Evolutionary conservation across 2,113 vertebrate genomes (phyloP), one percentile per base, ranked within the genome.

Genomic region (Cyanistes caeruleus): DNA sequence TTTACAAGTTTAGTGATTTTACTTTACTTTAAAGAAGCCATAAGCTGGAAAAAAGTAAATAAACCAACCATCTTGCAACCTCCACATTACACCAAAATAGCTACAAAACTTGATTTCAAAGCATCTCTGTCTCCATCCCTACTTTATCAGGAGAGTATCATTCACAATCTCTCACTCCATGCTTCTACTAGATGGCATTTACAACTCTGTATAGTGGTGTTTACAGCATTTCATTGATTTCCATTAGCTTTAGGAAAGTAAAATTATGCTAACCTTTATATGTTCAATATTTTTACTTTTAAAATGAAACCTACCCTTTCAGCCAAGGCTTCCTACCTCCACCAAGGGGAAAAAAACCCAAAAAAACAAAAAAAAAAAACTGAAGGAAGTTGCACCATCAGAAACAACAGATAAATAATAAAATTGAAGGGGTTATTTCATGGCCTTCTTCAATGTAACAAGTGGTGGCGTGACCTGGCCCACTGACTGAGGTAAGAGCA

Each of bases 31-130:
- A 33, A 64, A 84, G 24, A 51, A 69, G 6, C 3, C 10, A 15
- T 37, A 43, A 24, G 4, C 2, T 39, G 7, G 51, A 85, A 80
- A 88, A 27, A 10, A 65, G 8, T 20, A 73, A 81, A 68, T 55
- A 16, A 81, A 49, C 5, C 25, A 14, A 30, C 5, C 65, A 8
- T 17, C 11, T 55, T 0, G 0, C 23, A 78, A 35, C 8, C 5
- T 52, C 30, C 14, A 62, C 16, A 33, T 7, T 68, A 8, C n/a
- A 63, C 33, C 21, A 68, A 68, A 77, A 49, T 9, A 72, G 11
- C 11, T 63, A 59, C 31, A 90, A 68, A 59, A 59, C 17, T 77
- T 90, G 7, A 73, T 69, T 74, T 82, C 41, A 70, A n/a, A 78
- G n/a, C 15, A 81, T 19, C 11, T 76, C 21, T 10, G 2, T 58